These are phyloP conservation scores for Lepetodrilus schrolli DNA, from an alignment of 2,888 invertebrate genomes.

Conservation along the genomic window DNA sequence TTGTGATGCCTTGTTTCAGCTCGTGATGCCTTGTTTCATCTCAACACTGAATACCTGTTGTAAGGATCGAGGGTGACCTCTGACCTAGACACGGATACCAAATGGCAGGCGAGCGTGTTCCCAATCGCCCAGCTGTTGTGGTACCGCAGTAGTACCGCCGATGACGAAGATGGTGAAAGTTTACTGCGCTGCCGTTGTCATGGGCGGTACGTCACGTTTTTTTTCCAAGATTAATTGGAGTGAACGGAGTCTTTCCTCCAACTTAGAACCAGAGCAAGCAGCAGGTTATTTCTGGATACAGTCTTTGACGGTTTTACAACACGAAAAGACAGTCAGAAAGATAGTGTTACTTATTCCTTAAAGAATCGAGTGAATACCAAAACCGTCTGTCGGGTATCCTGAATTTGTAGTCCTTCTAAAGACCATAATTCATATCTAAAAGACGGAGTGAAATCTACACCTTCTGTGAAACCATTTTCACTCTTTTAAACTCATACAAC, in stretches of 20 bases:
- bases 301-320: slow-evolving; percentile 16
- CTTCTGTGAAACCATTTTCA: not conserved
- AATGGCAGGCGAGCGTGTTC: not conserved
- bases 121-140: not conserved
- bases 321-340: slow-evolving; percentile 8
- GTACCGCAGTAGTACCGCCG: not conserved
- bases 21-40: no score
- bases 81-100: not conserved
- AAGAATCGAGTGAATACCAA: slow-evolving; percentile 1
- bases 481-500: not conserved
- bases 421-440: slow-evolving; percentile 10
- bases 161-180: slow-evolving; percentile 10
- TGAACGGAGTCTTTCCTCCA: not conserved
- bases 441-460: not conserved
- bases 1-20: no score
- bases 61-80: not conserved
- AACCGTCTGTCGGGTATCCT: not conserved
- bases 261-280: not conserved
- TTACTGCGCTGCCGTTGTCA: slow-evolving; percentile 6
- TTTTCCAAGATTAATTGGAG: slow-evolving; percentile 23
- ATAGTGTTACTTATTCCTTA: slow-evolving; percentile 4
- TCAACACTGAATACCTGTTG: not conserved
- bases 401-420: not conserved
- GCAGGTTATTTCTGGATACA: not conserved
- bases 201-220: not conserved